phyloP scores from a whole-genome alignment of 2,888 invertebrate genomes.

The Bombylius major region DNA sequence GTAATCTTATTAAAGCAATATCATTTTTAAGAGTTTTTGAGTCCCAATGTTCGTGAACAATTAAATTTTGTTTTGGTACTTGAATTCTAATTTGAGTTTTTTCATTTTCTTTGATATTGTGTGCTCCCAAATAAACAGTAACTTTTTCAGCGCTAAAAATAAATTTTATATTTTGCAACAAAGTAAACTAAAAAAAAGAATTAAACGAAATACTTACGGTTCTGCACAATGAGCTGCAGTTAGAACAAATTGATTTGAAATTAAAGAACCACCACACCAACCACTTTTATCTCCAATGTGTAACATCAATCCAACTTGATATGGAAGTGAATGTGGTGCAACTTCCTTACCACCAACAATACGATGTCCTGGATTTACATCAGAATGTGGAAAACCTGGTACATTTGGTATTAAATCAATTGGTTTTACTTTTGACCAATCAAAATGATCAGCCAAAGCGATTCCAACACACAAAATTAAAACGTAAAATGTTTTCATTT shows the following conservation, averaged over 20 bases:
- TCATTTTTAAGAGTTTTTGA: constrained; percentile 14
- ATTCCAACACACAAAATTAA: not conserved
- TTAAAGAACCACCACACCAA: constrained; percentile 6
- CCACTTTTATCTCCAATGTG: not conserved
- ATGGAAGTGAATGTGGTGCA: constrained; percentile 27
- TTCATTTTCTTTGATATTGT: constrained; percentile 4
- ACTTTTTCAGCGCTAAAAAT: constrained; percentile 4
- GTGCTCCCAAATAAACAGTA: constrained; percentile 8
- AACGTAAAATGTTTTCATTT: not conserved
- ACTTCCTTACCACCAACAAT: constrained; percentile 32
- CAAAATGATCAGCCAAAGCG: not conserved
- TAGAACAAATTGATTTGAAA: constrained; percentile 2
- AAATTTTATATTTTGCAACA: not conserved
- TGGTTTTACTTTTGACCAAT: constrained; percentile 7
- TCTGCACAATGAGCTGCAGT: constrained; percentile 20
- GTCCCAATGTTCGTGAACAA: constrained; percentile 33
- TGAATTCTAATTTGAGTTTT: constrained; percentile 12
- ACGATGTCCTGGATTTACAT: constrained; percentile 2
- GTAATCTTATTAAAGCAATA: constrained; percentile 9
- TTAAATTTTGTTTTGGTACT: constrained; percentile 17
- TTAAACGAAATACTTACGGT: constrained; percentile 19
- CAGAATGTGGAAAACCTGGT: not conserved
- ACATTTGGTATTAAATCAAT: constrained; percentile 11
- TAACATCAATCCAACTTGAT: constrained; percentile 11
- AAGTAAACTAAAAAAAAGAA: too few relatives aligned